Evolutionary conservation across 2,888 invertebrate genomes (phyloP), one percentile per base, ranked within the genome.

Genomic region (Frankliniella fusca): DNA sequence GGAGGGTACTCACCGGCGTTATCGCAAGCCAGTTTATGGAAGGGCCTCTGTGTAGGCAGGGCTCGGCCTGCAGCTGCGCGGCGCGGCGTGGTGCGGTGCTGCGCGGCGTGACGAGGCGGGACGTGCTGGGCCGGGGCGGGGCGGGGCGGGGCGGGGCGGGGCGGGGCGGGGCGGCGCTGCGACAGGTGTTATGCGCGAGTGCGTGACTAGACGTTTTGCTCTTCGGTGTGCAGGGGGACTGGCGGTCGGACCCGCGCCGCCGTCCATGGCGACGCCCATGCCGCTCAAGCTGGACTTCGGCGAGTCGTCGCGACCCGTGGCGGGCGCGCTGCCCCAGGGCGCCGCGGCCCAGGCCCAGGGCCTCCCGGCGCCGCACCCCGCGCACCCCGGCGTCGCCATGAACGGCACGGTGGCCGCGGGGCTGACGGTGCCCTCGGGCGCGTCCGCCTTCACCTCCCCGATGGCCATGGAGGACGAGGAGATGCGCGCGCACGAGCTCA

Each of bases 281-380:
- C 2, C 87, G 0, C 88, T 90, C 81, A 90, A 90, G 83, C 90
- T 90, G 86, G 90, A 90, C 82, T 89, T 90, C 82, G 84, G 84
- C 10, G 87, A 88, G 0, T 89, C 90, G 18, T 89, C 89, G 83
- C 82, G 83, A 84, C 54, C 80, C 65, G 82, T 90, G 80, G 48
- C 79, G 5, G 76, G 3, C 81, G 81, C 15, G 82, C 86, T 88
- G 88, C 12, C 87, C 90, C 88, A 76, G 70, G 54, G 54, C 54
- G 54, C 18, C 54, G 54, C 27, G 70, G 23, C 70, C 27, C 38
- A 38, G 38, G 38, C 38, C 70, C 27, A 12, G 27, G 70, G 70
- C 27, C 27, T 27, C 23, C 70, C 23, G 27, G 15, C 61, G 61
- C 61, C 61, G 61, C 61, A 10, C 20, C 61, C 61, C 61, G 61